Conservation (phyloP, 2,113 vertebrate genomes). For the Sterna hirundo region DNA sequence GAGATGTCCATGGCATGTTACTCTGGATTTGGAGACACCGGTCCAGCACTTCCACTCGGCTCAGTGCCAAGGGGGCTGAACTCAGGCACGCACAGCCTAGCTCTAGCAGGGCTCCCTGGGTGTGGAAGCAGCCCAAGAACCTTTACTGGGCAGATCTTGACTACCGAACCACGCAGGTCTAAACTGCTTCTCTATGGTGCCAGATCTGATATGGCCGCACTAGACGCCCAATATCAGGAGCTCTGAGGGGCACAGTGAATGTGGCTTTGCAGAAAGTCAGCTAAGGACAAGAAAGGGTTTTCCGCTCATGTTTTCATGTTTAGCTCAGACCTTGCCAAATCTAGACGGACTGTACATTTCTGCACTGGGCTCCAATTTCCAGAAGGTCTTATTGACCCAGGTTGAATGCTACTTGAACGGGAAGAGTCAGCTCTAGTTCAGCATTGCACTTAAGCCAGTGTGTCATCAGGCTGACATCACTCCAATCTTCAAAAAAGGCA, state of each 20-base stretch:
- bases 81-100: neutral
- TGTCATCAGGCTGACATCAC: too few species aligned
- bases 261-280: neutral
- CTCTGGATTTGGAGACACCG: neutral
- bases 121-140: neutral
- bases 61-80: neutral
- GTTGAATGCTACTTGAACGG: neutral
- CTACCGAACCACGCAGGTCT: neutral
- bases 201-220: neutral
- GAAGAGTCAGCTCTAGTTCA: neutral
- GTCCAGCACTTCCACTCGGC: neutral
- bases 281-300: neutral
- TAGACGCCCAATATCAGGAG: neutral
- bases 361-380: neutral
- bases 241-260: neutral
- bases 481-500: too few species aligned
- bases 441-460: neutral
- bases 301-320: neutral
- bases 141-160: neutral
- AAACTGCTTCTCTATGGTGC: neutral
- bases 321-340: neutral
- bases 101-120: neutral
- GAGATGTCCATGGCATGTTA: neutral
- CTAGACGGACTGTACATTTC: neutral
- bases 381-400: neutral